Evolutionary conservation across 2,888 invertebrate species (phyloP).

Genomic region (Ashinkailepas kermadecensis): DNA sequence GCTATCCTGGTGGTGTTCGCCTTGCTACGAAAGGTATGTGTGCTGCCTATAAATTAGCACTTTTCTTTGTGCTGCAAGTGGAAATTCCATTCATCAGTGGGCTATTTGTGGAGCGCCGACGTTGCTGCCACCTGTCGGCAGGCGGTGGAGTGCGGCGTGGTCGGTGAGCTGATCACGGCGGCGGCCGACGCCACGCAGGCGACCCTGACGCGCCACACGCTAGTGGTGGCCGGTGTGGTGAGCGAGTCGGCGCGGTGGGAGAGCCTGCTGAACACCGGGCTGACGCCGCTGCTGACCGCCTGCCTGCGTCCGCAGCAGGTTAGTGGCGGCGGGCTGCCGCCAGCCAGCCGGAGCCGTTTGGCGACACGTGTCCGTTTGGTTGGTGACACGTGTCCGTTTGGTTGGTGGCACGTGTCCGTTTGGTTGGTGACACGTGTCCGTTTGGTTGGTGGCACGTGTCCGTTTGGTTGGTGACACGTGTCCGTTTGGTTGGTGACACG

Average conservation of each 20-base stretch:
- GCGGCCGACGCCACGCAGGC: neutral
- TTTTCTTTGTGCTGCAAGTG: neutral
- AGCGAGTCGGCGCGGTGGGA: neutral
- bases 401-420: no score
- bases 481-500: no score
- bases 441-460: no score
- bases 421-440: no score
- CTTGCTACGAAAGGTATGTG: no score
- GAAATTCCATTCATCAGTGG: neutral
- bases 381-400: no score
- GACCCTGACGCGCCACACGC: neutral
- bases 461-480: no score
- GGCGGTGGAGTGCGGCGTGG: neutral
- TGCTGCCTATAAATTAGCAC: neutral
- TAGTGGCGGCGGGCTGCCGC: neutral
- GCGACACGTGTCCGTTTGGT: no score
- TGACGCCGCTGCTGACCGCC: neutral
- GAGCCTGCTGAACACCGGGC: neutral
- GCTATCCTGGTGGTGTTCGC: no score
- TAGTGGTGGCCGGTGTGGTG: constrained; percentile 4
- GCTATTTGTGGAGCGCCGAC: neutral
- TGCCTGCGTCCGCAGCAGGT: neutral
- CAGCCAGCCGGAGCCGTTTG: no score
- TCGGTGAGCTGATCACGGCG: neutral
- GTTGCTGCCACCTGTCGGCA: neutral